Evolutionary conservation across 2,113 vertebrate species (phyloP), one percentile per base, ranked within the genome.

Genomic region (Panthera leo): DNA sequence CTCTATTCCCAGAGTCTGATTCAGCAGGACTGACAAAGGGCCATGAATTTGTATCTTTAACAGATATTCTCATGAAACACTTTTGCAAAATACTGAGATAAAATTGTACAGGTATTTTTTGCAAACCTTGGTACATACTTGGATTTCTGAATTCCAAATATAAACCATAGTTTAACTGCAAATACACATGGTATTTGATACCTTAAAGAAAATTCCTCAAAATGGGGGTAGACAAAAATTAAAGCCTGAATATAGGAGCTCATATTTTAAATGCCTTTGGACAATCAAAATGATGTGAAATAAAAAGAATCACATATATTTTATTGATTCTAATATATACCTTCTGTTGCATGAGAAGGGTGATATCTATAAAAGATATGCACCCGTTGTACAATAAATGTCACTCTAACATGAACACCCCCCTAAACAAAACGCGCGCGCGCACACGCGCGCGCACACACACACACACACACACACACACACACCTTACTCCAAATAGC

Each of bases 1-100:
- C 34, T 63, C 15, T 73, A 34, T 39, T 80, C 36, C 71, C 75
- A 90, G 51, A 90, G 11, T 68, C 67, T 94, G 84, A 95, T 68
- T 95, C 73, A 85, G 83, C n/a, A 95, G 42, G n/a, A 80, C 21
- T 39, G 58, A 83, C 5, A 48, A 78, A 76, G 4, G 36, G 7
- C n/a, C 45, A 78, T 25, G 19, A 29, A 89, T 67, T 53, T 48
- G 15, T 61, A 83, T 70, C 92, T 85, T 96, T 90, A 95, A 94
- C 53, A 88, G 58, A 39, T 63, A 90, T 68, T 53, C 48, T 51
- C 63, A 14, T 34, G n/a, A 76, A 80, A 84, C 55, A 68, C 53
- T 88, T 88, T 96, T 73, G 4, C 85, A 88, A 95, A 91, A 89
- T 51, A 76, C 51, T 7, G 27, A 48, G 92, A 63, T 94, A 94